Evolutionary conservation across 2,797 vertebrate genomes (phyloP).

Genomic region (Buceros bicornis): DNA sequence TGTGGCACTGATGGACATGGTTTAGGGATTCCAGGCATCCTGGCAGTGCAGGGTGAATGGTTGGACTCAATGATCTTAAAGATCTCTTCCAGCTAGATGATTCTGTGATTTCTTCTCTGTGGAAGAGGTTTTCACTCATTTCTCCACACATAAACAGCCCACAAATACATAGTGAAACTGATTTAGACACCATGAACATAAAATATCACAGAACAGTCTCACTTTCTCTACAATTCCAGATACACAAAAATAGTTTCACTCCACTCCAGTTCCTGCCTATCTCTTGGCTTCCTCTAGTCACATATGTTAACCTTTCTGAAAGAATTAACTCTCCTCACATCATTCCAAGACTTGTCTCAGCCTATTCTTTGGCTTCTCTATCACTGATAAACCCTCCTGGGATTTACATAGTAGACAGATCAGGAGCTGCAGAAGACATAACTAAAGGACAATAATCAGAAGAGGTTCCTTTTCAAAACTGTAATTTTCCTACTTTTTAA

Average conservation of each 20-base stretch:
- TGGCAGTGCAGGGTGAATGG: no score
- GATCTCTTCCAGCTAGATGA: no score
- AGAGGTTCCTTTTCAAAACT: background rate
- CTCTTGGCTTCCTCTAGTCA: background rate
- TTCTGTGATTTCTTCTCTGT: background rate
- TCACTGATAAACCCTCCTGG: background rate
- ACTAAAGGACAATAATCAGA: background rate
- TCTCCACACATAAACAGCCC: background rate
- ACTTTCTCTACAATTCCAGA: background rate
- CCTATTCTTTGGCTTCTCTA: background rate
- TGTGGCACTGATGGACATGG: no score
- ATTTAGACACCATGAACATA: background rate
- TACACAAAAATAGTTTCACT: background rate
- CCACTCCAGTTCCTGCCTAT: background rate
- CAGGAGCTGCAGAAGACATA: background rate
- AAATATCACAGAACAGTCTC: background rate
- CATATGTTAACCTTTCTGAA: background rate
- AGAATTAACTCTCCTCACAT: background rate
- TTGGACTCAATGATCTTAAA: no score
- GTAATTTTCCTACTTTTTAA: background rate
- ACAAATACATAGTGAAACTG: background rate
- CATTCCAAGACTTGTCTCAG: background rate
- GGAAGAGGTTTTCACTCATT: background rate
- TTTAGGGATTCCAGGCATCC: no score
- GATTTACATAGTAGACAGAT: background rate